These are phyloP conservation scores for Naso thynnoides DNA, from an alignment of 2,797 vertebrate genomes.

Conservation along the genomic window DNA sequence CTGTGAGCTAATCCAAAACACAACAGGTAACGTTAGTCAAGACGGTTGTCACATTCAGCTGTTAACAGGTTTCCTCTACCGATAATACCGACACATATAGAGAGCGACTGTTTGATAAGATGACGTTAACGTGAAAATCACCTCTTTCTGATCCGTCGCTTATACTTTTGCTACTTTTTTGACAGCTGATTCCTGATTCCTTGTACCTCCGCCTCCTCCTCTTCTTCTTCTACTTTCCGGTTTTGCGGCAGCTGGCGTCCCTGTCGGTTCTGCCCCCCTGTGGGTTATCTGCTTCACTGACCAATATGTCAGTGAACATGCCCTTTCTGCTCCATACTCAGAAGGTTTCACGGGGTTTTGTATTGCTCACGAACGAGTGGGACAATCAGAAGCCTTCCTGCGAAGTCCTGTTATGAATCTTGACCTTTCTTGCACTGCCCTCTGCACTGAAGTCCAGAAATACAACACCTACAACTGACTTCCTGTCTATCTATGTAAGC, in stretches of 20 bases:
- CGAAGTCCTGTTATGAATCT: not conserved
- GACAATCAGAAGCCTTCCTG: not conserved
- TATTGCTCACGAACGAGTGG: conserved; percentile 9
- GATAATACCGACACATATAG: not conserved
- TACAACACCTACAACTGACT: too few species aligned
- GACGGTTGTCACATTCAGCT: not conserved
- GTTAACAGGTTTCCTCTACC: accelerated
- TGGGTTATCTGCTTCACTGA: conserved; percentile 10
- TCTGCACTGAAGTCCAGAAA: too few species aligned
- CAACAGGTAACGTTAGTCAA: not conserved
- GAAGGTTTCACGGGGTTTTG: conserved; percentile 2
- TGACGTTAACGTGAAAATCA: conserved; percentile 17
- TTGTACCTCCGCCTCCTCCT: conserved; percentile 37
- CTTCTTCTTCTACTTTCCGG: conserved; percentile 1
- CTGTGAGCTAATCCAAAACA: conserved; percentile 17
- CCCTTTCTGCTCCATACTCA: not conserved
- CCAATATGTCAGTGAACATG: not conserved
- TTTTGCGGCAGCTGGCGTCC: not conserved
- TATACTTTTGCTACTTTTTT: conserved; percentile 71
- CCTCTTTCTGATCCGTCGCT: conserved; percentile 53
- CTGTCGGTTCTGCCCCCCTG: not conserved
- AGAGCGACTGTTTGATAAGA: not conserved
- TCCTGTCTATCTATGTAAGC: not conserved
- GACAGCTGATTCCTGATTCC: conserved; percentile 78
- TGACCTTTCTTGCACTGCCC: not conserved